phyloP scores from a whole-genome alignment of 2,888 invertebrate species.

The Ophion costatus region DNA sequence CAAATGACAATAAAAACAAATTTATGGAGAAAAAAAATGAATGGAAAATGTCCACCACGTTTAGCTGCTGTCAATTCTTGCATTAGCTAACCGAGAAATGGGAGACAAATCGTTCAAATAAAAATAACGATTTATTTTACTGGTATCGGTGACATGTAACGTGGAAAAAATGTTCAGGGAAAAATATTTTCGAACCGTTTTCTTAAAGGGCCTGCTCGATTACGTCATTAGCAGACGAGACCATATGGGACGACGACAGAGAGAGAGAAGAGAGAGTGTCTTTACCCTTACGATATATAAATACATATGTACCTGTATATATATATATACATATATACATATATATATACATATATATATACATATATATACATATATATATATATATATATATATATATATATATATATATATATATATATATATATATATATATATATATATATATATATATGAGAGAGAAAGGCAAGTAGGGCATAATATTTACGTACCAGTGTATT shows the following conservation, averaged over 20 bases:
- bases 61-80: no score
- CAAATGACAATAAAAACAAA: neutral
- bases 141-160: neutral
- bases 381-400: no score
- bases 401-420: no score
- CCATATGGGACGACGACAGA: slow-evolving; percentile 49
- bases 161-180: neutral
- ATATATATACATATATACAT: no score
- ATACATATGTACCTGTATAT: slow-evolving; percentile 57
- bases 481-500: slow-evolving; percentile 81
- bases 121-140: neutral
- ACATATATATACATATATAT: no score
- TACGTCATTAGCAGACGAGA: slow-evolving; percentile 58
- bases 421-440: slow-evolving; percentile 56
- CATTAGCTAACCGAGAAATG: neutral
- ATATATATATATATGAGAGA: slow-evolving; percentile 57
- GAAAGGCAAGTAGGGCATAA: slow-evolving; percentile 79
- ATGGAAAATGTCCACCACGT: no score
- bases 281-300: slow-evolving; percentile 36
- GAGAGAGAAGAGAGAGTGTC: slow-evolving; percentile 26
- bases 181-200: slow-evolving; percentile 15
- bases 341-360: no score
- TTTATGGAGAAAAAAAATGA: neutral
- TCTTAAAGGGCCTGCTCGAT: slow-evolving; percentile 29
- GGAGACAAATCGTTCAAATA: neutral